Evolutionary conservation across 2,888 invertebrate species (phyloP), one percentile per base, ranked within the genome.

Genomic region (Syrista parreyssii): DNA sequence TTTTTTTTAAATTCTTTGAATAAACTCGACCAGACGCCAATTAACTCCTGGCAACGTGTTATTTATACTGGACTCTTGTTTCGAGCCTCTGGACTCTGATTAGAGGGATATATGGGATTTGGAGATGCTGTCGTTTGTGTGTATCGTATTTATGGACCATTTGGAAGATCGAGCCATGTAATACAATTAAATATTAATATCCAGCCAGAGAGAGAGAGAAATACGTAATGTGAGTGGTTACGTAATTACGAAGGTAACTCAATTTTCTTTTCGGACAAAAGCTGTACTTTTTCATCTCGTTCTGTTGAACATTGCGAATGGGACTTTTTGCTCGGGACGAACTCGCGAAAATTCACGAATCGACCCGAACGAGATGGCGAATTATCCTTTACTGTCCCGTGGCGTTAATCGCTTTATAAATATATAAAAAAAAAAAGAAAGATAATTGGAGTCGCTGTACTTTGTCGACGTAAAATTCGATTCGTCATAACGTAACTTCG

Each of bases 171-270:
- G 23, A 55, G 55, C 23, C 23, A 2, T 55, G 55, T 23, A 55
- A 55, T 55, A 55, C 23, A 9, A 55, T 55, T 55, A 55, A 55
- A 55, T 23, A 23, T 55, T 55, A 55, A 55, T 23, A 55, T 55
- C 23, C 68, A 72, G 31, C 33, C 71, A 68, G 55, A 74, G 69
- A 69, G 73, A 71, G 30, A 69, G 75, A 55, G 23, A 69, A n/a
- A 78, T 69, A 74, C 75, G 12, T 76, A 23, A 74, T 68, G 72
- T 23, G 68, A 76, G 76, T 78, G 80, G 79, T 75, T 78, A 78
- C 80, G 79, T 82, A 84, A 82, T 80, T 80, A 74, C 77, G 30
- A 55, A 9, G 9, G 2, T 55, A 55, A 55, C 55, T 55, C 55
- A 23, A 55, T 55, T 55, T 55, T 23, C 55, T 23, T 55, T 55